Base-by-base conservation (phyloP, 2,888 invertebrate species). In the Lysandra coridon region DNA sequence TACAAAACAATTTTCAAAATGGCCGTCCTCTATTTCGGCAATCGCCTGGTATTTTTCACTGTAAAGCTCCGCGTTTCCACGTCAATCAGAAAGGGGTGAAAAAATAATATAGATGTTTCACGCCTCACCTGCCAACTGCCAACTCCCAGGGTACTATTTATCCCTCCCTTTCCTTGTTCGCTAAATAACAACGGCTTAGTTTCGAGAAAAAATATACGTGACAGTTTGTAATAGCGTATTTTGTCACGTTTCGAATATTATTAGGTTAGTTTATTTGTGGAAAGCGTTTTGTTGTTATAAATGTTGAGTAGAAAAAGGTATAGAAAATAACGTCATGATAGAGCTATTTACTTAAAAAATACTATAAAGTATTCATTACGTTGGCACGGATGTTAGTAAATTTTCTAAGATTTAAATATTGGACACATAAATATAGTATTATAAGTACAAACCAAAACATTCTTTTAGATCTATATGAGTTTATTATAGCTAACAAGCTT, bases 161-260 rank as follows among this genome's bases (percentile, higher is more conserved):
- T 78, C 79, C 82, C 80, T 89, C 92, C 92, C 90, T 90, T 92
- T 89, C 86, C 85, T 84, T 92, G 92, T 92, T 87, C 84, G 84
- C 86, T 84, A 88, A 89, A 92, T 92, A 88, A 90, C 90, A 85
- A 86, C 87, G 87, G 90, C 91, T 86, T 37, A 80, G 78, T 74
- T 78, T 78, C 49, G 60, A 57, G 77, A n/a, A 79, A 79, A 73
- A 80, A 69, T 78, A 75, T 23, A 83, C 84, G 84, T 84, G 83
- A 84, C 83, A 81, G 83, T 83, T 84, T 82, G 81, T 82, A 79
- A 7, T 17, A 40, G 12, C n/a, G 73, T 74, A 44, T 74, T 23
- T 49, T 75, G 75, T 49, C 10, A 49, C 49, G 23, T 53, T 30
- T 49, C 23, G 44, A 40, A 73, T n/a, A 44, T 44, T 74, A 23